Evolutionary conservation across 2,888 invertebrate species (phyloP).

Genomic region (Hipparchia sbordonii): DNA sequence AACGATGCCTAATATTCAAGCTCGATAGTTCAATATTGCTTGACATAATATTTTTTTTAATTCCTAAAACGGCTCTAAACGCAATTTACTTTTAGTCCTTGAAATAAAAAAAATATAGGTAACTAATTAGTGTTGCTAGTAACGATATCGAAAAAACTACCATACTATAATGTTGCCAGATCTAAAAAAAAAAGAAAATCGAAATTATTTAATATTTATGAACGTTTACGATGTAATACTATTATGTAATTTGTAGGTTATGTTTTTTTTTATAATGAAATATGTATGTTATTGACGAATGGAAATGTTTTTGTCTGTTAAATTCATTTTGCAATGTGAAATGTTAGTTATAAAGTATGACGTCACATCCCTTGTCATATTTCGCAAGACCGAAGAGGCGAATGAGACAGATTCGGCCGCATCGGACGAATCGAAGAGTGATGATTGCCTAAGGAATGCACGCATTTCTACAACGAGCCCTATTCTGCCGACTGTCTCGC

Average conservation of each 20-base stretch:
- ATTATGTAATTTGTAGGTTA: slow-evolving; percentile 18
- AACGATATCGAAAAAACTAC: slow-evolving; percentile 1
- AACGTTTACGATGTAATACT: background rate
- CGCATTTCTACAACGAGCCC: too few species aligned
- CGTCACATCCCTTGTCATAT: background rate
- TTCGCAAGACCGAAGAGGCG: background rate
- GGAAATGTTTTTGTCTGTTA: background rate
- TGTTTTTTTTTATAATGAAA: slow-evolving; percentile 2
- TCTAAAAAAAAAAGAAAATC: slow-evolving; percentile 10
- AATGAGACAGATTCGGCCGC: background rate
- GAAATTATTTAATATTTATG: slow-evolving; percentile 21
- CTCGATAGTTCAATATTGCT: slow-evolving; percentile 4
- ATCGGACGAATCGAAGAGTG: too few species aligned
- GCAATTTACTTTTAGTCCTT: background rate
- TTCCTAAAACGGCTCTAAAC: slow-evolving; percentile 12
- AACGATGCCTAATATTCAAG: slow-evolving; percentile 13
- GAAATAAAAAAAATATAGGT: background rate
- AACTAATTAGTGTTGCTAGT: slow-evolving; percentile 27
- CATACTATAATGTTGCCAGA: slow-evolving; percentile 21
- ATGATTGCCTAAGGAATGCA: too few species aligned
- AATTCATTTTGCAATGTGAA: background rate
- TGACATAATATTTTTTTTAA: slow-evolving; percentile 1
- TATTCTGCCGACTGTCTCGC: background rate
- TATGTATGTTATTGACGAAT: slow-evolving; percentile 8
- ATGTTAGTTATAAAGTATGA: slow-evolving; percentile 8